Conservation (phyloP, 2,888 invertebrate species). For the Nowickia ferox region DNA sequence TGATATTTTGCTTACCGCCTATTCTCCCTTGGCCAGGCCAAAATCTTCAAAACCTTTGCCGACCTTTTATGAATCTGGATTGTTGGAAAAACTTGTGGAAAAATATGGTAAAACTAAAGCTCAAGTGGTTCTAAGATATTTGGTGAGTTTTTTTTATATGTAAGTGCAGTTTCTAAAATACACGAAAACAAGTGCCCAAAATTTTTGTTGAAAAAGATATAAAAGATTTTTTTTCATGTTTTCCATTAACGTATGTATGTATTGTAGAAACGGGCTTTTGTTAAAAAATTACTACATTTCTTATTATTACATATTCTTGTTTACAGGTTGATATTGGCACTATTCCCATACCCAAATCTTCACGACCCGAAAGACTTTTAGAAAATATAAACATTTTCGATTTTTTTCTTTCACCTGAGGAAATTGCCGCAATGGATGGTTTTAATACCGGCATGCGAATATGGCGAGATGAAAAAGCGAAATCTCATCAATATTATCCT, state of each 20-base stretch:
- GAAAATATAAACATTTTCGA: conserved; percentile 85
- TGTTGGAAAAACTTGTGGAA: conserved; percentile 84
- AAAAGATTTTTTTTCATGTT: too few relatives aligned
- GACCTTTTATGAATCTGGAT: conserved; percentile 83
- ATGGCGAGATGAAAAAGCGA: conserved; percentile 75
- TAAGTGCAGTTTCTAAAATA: too few relatives aligned
- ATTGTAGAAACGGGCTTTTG: too few relatives aligned
- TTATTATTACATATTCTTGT: conserved; percentile 72
- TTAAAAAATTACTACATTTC: background rate
- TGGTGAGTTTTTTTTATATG: conserved; percentile 82
- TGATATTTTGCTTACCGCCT: conserved; percentile 87
- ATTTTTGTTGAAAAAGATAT: too few relatives aligned
- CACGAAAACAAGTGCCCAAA: too few relatives aligned
- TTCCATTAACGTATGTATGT: too few relatives aligned
- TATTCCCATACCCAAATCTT: conserved; percentile 85
- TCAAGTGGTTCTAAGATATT: conserved; percentile 86
- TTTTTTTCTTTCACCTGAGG: conserved; percentile 84
- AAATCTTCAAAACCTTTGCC: conserved; percentile 82
- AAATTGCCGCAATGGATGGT: conserved; percentile 83
- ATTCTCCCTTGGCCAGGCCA: conserved; percentile 89
- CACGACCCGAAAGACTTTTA: conserved; percentile 82
- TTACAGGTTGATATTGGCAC: conserved; percentile 84
- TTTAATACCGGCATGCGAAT: conserved; percentile 82
- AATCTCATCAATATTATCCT: conserved; percentile 78
- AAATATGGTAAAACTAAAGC: conserved; percentile 87